Evolutionary conservation across 2,888 invertebrate species (phyloP).

Genomic region (Drosophila lutescens): DNA sequence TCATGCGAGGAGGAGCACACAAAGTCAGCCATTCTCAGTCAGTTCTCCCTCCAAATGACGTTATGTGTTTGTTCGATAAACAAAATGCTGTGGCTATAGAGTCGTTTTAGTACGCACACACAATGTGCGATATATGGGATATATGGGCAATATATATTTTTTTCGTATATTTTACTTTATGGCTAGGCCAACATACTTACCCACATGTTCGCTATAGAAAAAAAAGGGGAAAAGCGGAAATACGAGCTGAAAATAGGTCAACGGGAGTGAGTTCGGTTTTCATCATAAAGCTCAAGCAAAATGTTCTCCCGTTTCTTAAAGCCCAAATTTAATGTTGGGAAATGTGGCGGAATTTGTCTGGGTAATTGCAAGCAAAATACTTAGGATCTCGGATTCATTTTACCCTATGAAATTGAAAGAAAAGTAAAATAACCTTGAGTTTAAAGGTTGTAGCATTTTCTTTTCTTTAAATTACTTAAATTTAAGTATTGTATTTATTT

Average conservation of each 20-base stretch:
- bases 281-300: slow-evolving; percentile 17
- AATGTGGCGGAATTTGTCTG: background rate
- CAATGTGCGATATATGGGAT: slow-evolving; percentile 26
- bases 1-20: slow-evolving; percentile 51
- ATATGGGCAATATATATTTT: slow-evolving; percentile 45
- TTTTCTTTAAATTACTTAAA: background rate
- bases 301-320: slow-evolving; percentile 2
- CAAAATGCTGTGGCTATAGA: slow-evolving; percentile 49
- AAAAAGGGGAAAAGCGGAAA: slow-evolving; percentile 12
- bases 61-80: slow-evolving; percentile 62
- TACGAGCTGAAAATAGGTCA: slow-evolving; percentile 51
- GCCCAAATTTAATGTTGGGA: background rate
- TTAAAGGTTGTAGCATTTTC: background rate
- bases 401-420: background rate
- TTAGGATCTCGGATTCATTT: background rate
- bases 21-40: slow-evolving; percentile 10
- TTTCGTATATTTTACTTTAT: slow-evolving; percentile 44
- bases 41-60: slow-evolving; percentile 38
- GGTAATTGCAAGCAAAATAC: background rate
- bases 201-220: slow-evolving; percentile 4
- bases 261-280: slow-evolving; percentile 11
- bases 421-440: background rate
- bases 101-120: slow-evolving; percentile 33
- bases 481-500: too few species aligned
- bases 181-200: slow-evolving; percentile 22